Evolutionary conservation across 2,888 invertebrate genomes (phyloP), one percentile per base, ranked within the genome.

Genomic region (Calameuta pallipes): DNA sequence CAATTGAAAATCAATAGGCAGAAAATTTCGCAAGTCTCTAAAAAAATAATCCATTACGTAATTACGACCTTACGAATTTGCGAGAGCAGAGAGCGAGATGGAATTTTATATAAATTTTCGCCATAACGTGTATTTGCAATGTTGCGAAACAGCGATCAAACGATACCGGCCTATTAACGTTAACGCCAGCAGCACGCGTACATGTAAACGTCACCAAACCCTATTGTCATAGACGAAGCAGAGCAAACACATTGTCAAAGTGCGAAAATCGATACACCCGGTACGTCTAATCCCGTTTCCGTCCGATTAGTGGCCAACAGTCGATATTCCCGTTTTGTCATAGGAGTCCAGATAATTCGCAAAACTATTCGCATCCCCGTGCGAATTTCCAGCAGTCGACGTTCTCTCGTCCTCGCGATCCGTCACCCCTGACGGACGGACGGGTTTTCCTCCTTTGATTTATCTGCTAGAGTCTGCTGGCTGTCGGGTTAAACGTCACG

Each of bases 331-430:
- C 37, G 13, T 37, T 37, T 37, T 37, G 13, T 37, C 37, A 15
- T 4, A 13, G 4, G n/a, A 36, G 12, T 36, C 36, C 4, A 71
- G n/a, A 71, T 15, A 71, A 71, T 30, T 31, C 33, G 71, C 41
- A 88, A 88, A 88, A 86, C 71, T 34, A 15, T 68, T 73, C 41
- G 41, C 15, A 30, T 69, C 6, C 37, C 15, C 74, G 1, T 1
- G 13, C 30, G 12, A 33, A 13, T 30, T 70, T 11, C 70, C 15
- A 4, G 4, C 30, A 11, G 30, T 6, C 70, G 70, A 30, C 33
- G 33, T 11, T 70, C 11, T 30, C 70, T 1, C 70, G 70, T 15
- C 33, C 30, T 13, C 12, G 70, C 30, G 70, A 70, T 70, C 70
- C 70, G 70, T 70, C 70, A 70, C 4, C 70, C 30, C 30, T 1